These are phyloP conservation scores for Saturnia japonica DNA, from an alignment of 2,888 invertebrate species.

Conservation along the genomic window DNA sequence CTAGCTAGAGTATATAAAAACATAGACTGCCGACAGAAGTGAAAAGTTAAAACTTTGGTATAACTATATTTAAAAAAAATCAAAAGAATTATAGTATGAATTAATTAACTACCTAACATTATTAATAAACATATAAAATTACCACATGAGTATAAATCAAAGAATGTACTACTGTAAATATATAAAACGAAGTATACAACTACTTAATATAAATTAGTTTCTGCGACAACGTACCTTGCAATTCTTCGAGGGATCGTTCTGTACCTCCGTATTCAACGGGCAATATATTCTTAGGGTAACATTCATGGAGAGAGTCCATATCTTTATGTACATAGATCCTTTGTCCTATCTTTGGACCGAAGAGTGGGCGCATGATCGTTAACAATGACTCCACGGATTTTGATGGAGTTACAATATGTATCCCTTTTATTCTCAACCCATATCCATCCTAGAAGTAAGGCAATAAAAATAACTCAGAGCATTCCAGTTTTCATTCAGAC, in stretches of 20 bases:
- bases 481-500: too few species aligned
- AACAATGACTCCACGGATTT: slow-evolving; percentile 4
- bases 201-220: not conserved
- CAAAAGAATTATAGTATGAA: too few species aligned
- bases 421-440: slow-evolving; percentile 19
- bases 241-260: not conserved
- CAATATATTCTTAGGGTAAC: slow-evolving; percentile 8
- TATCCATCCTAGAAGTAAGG: slow-evolving; percentile 17
- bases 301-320: slow-evolving; percentile 18
- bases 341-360: slow-evolving; percentile 13
- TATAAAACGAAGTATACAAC: too few species aligned
- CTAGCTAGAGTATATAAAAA: too few species aligned
- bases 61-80: too few species aligned
- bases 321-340: slow-evolving; percentile 15
- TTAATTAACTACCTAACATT: too few species aligned
- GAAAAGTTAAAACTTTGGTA: too few species aligned
- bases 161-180: too few species aligned
- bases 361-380: not conserved
- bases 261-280: slow-evolving; percentile 13
- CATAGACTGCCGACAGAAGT: too few species aligned
- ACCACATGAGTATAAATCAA: too few species aligned
- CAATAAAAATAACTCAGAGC: not conserved
- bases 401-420: slow-evolving; percentile 15
- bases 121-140: too few species aligned
- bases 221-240: slow-evolving; percentile 7